phyloP scores from a whole-genome alignment of 2,888 invertebrate species.

The Protophormia terraenovae region DNA sequence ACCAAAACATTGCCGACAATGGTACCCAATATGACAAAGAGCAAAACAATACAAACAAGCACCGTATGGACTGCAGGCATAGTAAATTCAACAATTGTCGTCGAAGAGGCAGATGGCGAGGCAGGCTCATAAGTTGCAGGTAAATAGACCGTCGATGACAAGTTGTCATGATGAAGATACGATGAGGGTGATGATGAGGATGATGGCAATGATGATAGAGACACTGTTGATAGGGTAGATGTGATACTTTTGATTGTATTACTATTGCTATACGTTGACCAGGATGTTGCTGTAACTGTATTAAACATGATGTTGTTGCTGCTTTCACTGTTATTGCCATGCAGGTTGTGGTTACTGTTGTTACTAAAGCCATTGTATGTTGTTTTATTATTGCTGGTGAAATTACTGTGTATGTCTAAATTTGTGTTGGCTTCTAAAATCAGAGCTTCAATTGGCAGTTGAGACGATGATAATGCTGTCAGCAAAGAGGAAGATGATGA shows the following conservation, averaged over 20 bases:
- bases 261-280: constrained; percentile 9
- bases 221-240: constrained; percentile 41
- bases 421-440: constrained; percentile 68
- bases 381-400: constrained; percentile 24
- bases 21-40: constrained; percentile 89
- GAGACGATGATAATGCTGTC: constrained; percentile 54
- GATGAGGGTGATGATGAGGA: constrained; percentile 35
- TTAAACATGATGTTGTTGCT: constrained; percentile 32
- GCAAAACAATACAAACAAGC: constrained; percentile 87
- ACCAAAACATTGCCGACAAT: constrained; percentile 95
- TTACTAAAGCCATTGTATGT: constrained; percentile 23
- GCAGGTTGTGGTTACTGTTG: neutral
- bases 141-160: constrained; percentile 39
- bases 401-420: constrained; percentile 46
- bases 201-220: constrained; percentile 30
- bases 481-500: constrained; percentile 35
- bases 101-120: constrained; percentile 13
- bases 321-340: constrained; percentile 4
- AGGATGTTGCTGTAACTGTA: constrained; percentile 2
- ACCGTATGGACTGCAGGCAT: constrained; percentile 83
- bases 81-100: constrained; percentile 71
- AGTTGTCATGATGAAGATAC: constrained; percentile 24
- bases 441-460: constrained; percentile 68
- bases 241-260: constrained; percentile 32
- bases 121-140: neutral